These are phyloP conservation scores for Habroteleia sp. DNA, from an alignment of 2,888 invertebrate genomes.

Conservation along the genomic window DNA sequence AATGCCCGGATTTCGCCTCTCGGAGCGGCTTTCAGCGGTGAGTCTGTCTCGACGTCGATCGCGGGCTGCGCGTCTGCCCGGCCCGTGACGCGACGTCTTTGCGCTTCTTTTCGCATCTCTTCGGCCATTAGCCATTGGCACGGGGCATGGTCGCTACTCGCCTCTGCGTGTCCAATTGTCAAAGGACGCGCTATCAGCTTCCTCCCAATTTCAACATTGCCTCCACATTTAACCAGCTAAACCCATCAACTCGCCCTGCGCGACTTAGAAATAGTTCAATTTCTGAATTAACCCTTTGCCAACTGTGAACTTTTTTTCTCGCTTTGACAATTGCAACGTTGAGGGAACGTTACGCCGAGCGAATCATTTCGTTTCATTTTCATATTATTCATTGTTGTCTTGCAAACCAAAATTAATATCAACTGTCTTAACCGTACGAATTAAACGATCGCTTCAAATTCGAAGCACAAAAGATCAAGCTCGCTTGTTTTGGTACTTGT, in stretches of 20 bases:
- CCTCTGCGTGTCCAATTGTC: slow-evolving; percentile 28
- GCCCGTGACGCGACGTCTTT: slow-evolving; percentile 11
- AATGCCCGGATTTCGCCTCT: slow-evolving; percentile 74
- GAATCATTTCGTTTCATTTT: background rate
- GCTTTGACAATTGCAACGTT: slow-evolving; percentile 6
- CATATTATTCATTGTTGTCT: background rate
- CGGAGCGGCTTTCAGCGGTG: slow-evolving; percentile 74
- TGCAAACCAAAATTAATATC: too few species aligned
- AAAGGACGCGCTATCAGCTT: slow-evolving; percentile 23
- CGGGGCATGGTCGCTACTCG: slow-evolving; percentile 22
- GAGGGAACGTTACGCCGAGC: background rate
- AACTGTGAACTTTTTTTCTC: background rate
- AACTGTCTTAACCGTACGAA: too few species aligned
- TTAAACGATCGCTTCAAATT: too few species aligned
- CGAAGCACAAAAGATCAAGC: too few species aligned
- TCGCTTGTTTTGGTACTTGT: too few species aligned
- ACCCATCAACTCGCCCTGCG: background rate
- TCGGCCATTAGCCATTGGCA: slow-evolving; percentile 59
- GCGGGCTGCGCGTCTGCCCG: background rate
- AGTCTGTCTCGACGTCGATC: slow-evolving; percentile 53
- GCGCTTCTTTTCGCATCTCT: slow-evolving; percentile 31
- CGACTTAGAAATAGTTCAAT: too few species aligned
- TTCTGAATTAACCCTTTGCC: background rate
- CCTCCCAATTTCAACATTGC: background rate
- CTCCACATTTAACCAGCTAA: too few species aligned